Base-by-base conservation (phyloP, 53 echinoderm and acorn worm species). In the Mesocentrotus franciscanus region DNA sequence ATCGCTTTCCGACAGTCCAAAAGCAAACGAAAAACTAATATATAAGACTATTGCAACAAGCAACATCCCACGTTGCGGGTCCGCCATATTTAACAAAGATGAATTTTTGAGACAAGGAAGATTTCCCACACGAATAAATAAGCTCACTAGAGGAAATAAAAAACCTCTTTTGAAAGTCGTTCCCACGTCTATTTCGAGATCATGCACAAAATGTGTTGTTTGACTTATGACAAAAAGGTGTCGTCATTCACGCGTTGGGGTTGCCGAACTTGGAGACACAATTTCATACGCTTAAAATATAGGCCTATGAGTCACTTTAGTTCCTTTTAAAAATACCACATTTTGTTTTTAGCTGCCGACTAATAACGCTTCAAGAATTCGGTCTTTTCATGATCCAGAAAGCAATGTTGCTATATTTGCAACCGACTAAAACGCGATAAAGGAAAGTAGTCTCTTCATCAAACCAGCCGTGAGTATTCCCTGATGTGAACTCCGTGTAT, bases 381-480 rank as follows among this genome's bases (percentile, higher is more conserved):
- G 14, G 58, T 22, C 16, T 57, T 75, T 58, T 27, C 12, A 58
- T 59, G 87, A 87, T n/a, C 58, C 39, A 87, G 26, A 87, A 58
- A 87, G n/a, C 58, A 57, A 87, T 87, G 58, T 87, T 87, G 56
- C 87, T 81, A 81, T 81, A 5, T 81, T 36, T 18, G n/a, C n/a
- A 57, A 22, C 87, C 57, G 27, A 58, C 87, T 87, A n/a, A 87
- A 87, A 87, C 87, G n/a, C n/a, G 1, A 18, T n/a, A n/a, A 87
- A 14, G 26, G 58, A 59, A 87, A 87, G 87, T 27, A 24, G 56
- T 58, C 87, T 58, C 4, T 26, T 7, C 11, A 24, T 49, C 55
- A 8, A 84, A 39, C 42, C 57, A 26, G 58, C 58, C 87, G 18
- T 39, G 1, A 49, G 39, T 84, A 49, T 49, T 27, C 14, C 26